A percentile compares a stretch with the other conserved stretches of the same genome.
phyloP scores from a whole-genome alignment of 2,888 invertebrate genomes.

The Nymphalis c-album region DNA sequence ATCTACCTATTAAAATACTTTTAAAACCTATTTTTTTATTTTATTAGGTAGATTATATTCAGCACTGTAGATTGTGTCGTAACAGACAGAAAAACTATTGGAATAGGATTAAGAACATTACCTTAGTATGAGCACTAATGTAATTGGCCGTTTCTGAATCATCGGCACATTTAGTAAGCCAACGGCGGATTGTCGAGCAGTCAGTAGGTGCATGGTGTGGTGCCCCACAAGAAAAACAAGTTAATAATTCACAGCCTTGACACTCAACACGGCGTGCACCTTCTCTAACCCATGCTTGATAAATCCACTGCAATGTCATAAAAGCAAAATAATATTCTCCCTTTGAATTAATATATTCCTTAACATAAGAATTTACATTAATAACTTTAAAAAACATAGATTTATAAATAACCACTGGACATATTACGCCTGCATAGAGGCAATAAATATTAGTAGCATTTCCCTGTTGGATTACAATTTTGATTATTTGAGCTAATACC shows the following conservation, averaged over 20 bases:
- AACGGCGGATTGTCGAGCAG: constrained; percentile 96
- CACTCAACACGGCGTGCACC: constrained; percentile 89
- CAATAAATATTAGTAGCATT: no score
- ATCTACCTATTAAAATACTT: no score
- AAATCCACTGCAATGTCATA: constrained; percentile 81
- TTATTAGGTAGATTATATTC: no score
- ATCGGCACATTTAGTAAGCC: constrained; percentile 99
- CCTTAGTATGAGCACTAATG: constrained; percentile 98
- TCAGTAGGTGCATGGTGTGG: constrained; percentile 99
- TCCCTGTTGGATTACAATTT: no score
- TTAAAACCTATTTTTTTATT: no score
- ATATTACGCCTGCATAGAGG: no score
- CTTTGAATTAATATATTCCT: background rate
- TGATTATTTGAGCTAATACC: no score
- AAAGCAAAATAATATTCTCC: background rate
- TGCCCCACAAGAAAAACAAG: constrained; percentile 97
- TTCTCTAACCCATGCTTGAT: constrained; percentile 92
- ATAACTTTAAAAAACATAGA: no score
- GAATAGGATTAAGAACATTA: constrained; percentile 47
- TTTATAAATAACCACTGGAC: no score
- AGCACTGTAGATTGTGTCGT: no score
- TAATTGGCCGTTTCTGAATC: constrained; percentile 99
- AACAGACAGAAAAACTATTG: no score
- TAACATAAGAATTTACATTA: no score
- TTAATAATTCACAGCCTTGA: constrained; percentile 91